Conservation (phyloP, 2,888 invertebrate species). For the Brassicogethes aeneus region DNA sequence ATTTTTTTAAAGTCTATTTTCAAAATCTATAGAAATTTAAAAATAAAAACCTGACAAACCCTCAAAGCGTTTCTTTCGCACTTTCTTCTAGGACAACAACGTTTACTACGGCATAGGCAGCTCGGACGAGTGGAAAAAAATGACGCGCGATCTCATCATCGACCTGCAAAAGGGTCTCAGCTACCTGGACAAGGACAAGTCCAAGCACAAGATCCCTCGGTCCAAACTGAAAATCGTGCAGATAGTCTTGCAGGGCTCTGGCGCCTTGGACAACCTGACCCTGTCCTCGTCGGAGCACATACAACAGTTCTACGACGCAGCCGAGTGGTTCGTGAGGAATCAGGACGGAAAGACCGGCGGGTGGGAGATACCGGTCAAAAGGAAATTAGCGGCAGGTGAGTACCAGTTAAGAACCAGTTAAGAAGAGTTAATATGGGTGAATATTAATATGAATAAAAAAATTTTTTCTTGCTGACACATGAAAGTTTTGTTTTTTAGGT, state of each 20-base stretch:
- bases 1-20: too few species aligned
- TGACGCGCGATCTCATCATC: slow-evolving; percentile 81
- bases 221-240: slow-evolving; percentile 58
- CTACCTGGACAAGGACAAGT: slow-evolving; percentile 56
- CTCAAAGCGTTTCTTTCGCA: too few species aligned
- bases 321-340: slow-evolving; percentile 82
- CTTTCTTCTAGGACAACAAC: slow-evolving; percentile 69
- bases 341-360: slow-evolving; percentile 83
- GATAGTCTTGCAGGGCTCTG: slow-evolving; percentile 47
- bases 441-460: too few species aligned
- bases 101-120: slow-evolving; percentile 80
- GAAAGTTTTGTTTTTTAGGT: too few species aligned
- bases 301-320: slow-evolving; percentile 85
- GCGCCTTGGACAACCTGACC: slow-evolving; percentile 61
- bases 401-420: too few species aligned
- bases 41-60: too few species aligned
- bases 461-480: too few species aligned
- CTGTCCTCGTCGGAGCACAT: slow-evolving; percentile 78
- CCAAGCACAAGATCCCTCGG: slow-evolving; percentile 59
- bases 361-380: slow-evolving; percentile 81
- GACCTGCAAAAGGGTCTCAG: slow-evolving; percentile 87
- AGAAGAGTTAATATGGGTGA: too few species aligned
- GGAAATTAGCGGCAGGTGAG: slow-evolving; percentile 62
- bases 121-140: slow-evolving; percentile 59
- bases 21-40: too few species aligned